Percentiles rank a stretch among this genome's conserved stretches.
phyloP scores from a whole-genome alignment of 2,888 invertebrate genomes.

The Podabrus alpinus region DNA sequence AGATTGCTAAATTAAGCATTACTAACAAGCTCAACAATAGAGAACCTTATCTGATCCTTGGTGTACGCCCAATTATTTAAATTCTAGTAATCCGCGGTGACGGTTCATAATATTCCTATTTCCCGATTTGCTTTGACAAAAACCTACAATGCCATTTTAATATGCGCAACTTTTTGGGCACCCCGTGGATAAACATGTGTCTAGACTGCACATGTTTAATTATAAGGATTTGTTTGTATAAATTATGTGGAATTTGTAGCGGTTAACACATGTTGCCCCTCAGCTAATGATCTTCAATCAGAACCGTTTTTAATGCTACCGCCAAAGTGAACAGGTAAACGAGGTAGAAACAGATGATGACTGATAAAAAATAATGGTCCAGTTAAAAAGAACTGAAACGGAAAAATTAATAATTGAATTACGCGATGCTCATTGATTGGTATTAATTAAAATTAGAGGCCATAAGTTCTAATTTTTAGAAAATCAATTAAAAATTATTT shows the following conservation, averaged over 20 bases:
- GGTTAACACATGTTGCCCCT: slow-evolving; percentile 28
- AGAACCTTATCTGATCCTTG: not conserved
- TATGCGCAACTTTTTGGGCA: not conserved
- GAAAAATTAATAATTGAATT: not conserved
- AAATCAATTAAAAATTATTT: not conserved
- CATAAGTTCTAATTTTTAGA: not conserved
- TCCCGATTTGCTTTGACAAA: not conserved
- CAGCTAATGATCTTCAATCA: slow-evolving; percentile 20
- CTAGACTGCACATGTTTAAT: slow-evolving; percentile 31
- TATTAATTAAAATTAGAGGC: not conserved
- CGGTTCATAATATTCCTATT: not conserved
- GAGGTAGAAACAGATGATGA: slow-evolving; percentile 12
- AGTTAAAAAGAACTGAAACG: not conserved
- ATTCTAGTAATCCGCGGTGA: not conserved
- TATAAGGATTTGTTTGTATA: slow-evolving; percentile 22
- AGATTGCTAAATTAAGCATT: not conserved
- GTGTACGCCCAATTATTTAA: not conserved
- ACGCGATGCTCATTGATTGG: not conserved
- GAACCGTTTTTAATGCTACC: not conserved
- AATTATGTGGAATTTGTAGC: slow-evolving; percentile 22
- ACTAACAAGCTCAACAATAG: not conserved
- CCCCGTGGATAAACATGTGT: slow-evolving; percentile 3
- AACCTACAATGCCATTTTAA: not conserved
- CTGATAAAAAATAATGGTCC: not conserved
- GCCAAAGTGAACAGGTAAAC: not conserved